These are phyloP conservation scores for Diadema setosum DNA, from an alignment of 35 echinoderm and acorn worm species.

Conservation along the genomic window DNA sequence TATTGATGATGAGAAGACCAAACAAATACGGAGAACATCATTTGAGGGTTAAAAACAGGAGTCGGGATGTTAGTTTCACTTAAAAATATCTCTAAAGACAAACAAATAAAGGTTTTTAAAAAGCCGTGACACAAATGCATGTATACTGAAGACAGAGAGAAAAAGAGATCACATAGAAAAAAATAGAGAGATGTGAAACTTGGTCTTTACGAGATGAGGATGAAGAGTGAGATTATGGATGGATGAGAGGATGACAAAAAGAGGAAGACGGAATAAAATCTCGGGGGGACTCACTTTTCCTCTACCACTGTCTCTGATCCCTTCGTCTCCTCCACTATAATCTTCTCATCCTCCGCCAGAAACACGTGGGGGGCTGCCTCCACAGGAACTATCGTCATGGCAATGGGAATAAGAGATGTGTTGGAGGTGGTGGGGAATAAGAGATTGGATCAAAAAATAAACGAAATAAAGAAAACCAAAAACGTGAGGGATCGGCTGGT, in stretches of 20 bases:
- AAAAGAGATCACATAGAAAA: too few relatives aligned
- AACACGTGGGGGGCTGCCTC: slow-evolving; percentile 92
- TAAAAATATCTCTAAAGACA: too few relatives aligned
- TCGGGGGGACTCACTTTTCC: slow-evolving; percentile 91
- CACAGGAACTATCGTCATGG: slow-evolving; percentile 49
- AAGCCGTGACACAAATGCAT: too few relatives aligned
- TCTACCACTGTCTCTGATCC: slow-evolving; percentile 86
- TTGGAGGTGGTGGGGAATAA: slow-evolving; percentile 3
- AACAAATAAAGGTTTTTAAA: too few relatives aligned
- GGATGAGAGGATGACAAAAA: background rate
- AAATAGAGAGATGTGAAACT: too few relatives aligned
- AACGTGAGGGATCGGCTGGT: background rate
- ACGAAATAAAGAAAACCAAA: slow-evolving; percentile 29
- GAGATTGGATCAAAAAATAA: slow-evolving; percentile 47
- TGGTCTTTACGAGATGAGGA: too few relatives aligned
- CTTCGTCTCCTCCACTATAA: slow-evolving; percentile 89
- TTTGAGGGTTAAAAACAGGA: too few relatives aligned
- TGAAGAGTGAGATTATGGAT: too few relatives aligned
- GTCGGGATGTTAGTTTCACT: too few relatives aligned
- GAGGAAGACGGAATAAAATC: background rate
- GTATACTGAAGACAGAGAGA: too few relatives aligned
- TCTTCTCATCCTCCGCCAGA: slow-evolving; percentile 99
- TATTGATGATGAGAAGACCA: too few relatives aligned
- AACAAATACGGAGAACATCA: too few relatives aligned
- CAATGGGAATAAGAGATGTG: background rate